phyloP scores from a whole-genome alignment of 2,113 vertebrate species.

The Clarias gariepinus region DNA sequence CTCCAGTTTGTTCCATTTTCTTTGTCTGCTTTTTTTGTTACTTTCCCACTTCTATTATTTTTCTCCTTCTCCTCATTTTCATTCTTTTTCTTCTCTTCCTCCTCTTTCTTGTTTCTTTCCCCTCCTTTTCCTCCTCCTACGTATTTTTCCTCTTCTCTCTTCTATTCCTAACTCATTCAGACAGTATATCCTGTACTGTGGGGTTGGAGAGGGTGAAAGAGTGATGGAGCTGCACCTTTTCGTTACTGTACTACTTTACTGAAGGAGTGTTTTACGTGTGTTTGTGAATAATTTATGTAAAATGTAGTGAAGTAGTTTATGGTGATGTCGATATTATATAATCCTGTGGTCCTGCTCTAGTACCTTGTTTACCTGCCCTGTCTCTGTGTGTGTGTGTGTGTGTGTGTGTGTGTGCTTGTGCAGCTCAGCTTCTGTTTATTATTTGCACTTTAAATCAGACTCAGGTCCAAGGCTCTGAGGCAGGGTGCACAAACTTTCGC shows the following conservation, averaged over 20 bases:
- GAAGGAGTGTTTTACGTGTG: neutral
- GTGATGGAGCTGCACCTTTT: neutral
- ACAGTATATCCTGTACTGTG: neutral
- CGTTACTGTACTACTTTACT: neutral
- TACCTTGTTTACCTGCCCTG: neutral
- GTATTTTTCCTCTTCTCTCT: neutral
- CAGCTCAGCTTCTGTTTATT: neutral
- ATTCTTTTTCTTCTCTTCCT: neutral
- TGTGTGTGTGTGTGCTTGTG: neutral
- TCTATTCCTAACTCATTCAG: neutral
- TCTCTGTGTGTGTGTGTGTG: neutral
- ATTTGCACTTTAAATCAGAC: neutral
- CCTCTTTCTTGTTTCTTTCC: neutral
- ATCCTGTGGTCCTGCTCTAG: neutral
- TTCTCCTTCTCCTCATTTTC: too few species aligned
- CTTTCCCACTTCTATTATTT: neutral
- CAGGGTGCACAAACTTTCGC: slow-evolving; percentile 8
- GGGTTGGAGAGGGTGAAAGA: too few species aligned
- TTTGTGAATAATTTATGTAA: neutral
- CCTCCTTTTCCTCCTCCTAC: too few species aligned
- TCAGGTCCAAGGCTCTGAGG: neutral
- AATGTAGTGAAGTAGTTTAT: neutral
- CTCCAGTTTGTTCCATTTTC: too few species aligned
- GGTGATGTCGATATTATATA: neutral
- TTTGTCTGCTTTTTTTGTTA: neutral